phyloP scores from a whole-genome alignment of 2,888 invertebrate species.

The Prosopocoilus inquinatus region DNA sequence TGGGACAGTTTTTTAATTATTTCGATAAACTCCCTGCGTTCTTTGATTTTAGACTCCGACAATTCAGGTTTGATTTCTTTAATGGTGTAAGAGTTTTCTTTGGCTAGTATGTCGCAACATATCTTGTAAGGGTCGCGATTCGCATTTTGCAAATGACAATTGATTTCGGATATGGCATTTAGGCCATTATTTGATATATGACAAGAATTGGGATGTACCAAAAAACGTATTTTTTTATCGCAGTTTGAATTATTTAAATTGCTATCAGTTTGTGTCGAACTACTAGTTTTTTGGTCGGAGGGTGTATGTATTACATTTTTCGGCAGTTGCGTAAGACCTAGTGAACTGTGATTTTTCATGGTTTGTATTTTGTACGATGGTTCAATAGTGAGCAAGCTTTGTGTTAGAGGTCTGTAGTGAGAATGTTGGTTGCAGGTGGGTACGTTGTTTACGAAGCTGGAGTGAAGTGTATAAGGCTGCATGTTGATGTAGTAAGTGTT shows the following conservation, averaged over 20 bases:
- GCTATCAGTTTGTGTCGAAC: constrained; percentile 9
- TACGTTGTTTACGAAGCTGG: constrained; percentile 11
- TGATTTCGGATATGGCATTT: constrained; percentile 3
- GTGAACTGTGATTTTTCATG: constrained; percentile 8
- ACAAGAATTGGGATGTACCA: background rate
- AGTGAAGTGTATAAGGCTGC: constrained; percentile 10
- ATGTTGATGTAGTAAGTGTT: constrained; percentile 15
- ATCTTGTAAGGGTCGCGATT: constrained; percentile 14
- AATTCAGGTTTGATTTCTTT: background rate
- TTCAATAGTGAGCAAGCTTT: constrained; percentile 9
- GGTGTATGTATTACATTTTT: constrained; percentile 7
- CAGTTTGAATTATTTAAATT: too few species aligned
- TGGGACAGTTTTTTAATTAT: constrained; percentile 14
- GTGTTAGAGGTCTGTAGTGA: constrained; percentile 7
- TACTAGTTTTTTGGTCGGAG: background rate
- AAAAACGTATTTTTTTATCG: constrained; percentile 6
- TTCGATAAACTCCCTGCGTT: constrained; percentile 15
- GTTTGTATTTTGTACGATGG: background rate
- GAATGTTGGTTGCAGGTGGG: constrained; percentile 6
- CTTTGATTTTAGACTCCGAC: constrained; percentile 8
- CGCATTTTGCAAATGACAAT: background rate
- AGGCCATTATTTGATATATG: background rate
- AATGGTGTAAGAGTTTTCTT: constrained; percentile 6
- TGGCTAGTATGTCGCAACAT: constrained; percentile 15
- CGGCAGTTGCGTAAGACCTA: background rate